Conservation (phyloP, 2,113 vertebrate genomes). For the Phoenicopterus ruber region DNA sequence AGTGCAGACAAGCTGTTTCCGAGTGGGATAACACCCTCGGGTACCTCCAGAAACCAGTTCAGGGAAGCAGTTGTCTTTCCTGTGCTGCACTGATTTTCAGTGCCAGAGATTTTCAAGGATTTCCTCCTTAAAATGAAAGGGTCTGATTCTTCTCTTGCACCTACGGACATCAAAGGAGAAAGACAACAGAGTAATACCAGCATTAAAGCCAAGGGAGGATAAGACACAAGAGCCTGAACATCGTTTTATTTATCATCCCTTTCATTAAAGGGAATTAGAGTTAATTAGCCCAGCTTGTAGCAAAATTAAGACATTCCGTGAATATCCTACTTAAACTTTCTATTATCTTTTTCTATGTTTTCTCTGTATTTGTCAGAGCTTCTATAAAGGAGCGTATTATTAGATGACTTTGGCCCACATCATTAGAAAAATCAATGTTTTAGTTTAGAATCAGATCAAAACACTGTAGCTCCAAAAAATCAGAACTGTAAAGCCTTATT, state of each 20-base stretch:
- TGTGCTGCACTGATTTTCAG: neutral
- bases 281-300: neutral
- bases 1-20: neutral
- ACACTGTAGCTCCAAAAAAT: neutral
- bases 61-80: neutral
- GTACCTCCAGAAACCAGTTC: neutral
- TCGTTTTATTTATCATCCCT: neutral
- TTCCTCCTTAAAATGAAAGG: neutral
- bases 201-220: neutral
- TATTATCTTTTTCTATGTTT: neutral
- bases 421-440: neutral
- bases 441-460: neutral
- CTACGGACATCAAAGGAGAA: neutral
- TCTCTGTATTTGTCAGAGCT: neutral
- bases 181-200: neutral
- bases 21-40: neutral
- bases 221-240: neutral
- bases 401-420: neutral
- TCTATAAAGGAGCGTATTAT: neutral
- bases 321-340: neutral
- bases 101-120: neutral
- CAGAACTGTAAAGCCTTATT: neutral
- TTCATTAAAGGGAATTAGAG: neutral
- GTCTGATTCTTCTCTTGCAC: neutral
- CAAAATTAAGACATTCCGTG: neutral